Percentiles rank a stretch among this genome's conserved stretches.
Conservation (phyloP, 2,113 vertebrate genomes). For the Triplophysa dalaica region DNA sequence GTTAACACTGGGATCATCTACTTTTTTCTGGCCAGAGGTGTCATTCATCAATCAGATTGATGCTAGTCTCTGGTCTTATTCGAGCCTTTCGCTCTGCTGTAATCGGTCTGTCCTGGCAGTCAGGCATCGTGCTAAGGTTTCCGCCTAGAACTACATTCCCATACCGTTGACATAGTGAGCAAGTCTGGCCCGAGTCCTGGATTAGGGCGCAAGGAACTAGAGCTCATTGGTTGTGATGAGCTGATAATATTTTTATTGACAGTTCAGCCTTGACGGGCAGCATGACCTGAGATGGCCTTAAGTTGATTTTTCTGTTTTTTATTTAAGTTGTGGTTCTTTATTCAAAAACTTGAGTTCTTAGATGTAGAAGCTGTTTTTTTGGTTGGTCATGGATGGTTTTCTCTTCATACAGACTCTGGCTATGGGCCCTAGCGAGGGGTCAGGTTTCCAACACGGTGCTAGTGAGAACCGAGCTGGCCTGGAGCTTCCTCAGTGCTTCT, state of each 20-base stretch:
- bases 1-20: slow-evolving; percentile 18
- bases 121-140: slow-evolving; percentile 18
- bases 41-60: slow-evolving; percentile 28
- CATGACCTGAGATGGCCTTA: background rate
- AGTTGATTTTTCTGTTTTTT: background rate
- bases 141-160: slow-evolving; percentile 67
- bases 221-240: slow-evolving; percentile 20
- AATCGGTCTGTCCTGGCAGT: slow-evolving; percentile 59
- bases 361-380: background rate
- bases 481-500: slow-evolving; percentile 79
- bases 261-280: background rate
- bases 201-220: slow-evolving; percentile 16
- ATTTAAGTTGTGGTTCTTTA: background rate
- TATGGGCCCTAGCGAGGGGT: slow-evolving; percentile 70
- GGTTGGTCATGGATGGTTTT: background rate
- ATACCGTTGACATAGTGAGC: slow-evolving; percentile 64
- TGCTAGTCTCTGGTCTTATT: slow-evolving; percentile 5
- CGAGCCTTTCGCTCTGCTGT: slow-evolving; percentile 23
- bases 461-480: slow-evolving; percentile 75
- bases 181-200: slow-evolving; percentile 13
- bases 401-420: slow-evolving; percentile 80
- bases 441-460: slow-evolving; percentile 69
- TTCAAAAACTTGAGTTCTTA: background rate
- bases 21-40: slow-evolving; percentile 3
- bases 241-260: slow-evolving; percentile 23